Percentiles rank a stretch among this genome's conserved stretches.
phyloP scores from a whole-genome alignment of 2,113 vertebrate species.

The Mirounga angustirostris region DNA sequence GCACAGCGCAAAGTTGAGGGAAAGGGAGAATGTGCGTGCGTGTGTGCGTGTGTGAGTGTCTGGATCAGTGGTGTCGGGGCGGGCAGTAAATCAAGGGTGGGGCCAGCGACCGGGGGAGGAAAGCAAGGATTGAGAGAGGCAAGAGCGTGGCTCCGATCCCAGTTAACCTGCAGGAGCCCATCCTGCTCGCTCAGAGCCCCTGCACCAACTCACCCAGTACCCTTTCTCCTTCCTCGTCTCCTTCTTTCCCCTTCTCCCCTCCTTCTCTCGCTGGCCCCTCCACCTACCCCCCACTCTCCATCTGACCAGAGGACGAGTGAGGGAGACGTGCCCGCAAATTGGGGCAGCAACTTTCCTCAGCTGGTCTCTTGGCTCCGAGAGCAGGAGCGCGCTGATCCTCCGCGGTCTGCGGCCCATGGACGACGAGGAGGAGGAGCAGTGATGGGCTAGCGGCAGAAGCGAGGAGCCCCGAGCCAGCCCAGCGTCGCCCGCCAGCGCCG shows the following conservation, averaged over 20 bases:
- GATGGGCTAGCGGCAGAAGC: constrained; percentile 70
- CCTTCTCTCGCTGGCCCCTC: neutral
- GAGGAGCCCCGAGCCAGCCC: neutral
- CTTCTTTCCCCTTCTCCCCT: neutral
- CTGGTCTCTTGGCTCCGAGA: neutral
- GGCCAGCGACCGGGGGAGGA: neutral
- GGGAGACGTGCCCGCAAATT: constrained; percentile 25
- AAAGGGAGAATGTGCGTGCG: neutral
- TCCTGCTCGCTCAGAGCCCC: neutral
- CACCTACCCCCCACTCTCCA: neutral
- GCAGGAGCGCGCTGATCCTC: neutral
- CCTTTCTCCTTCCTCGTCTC: neutral
- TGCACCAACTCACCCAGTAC: neutral
- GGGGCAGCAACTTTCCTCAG: constrained; percentile 73
- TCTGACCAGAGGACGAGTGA: constrained; percentile 58
- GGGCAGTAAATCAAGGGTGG: constrained; percentile 69
- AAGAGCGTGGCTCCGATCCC: neutral
- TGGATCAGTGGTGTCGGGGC: neutral
- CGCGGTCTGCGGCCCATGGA: constrained; percentile 34
- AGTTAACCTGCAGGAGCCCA: constrained; percentile 50
- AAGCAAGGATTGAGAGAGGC: neutral
- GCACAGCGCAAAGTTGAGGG: constrained; percentile 87
- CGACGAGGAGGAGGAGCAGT: constrained; percentile 24
- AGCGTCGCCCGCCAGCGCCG: neutral
- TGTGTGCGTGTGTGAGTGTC: neutral